Evolutionary conservation across 2,113 vertebrate genomes (phyloP), one percentile per base, ranked within the genome.

Genomic region (Otocyon megalotis): DNA sequence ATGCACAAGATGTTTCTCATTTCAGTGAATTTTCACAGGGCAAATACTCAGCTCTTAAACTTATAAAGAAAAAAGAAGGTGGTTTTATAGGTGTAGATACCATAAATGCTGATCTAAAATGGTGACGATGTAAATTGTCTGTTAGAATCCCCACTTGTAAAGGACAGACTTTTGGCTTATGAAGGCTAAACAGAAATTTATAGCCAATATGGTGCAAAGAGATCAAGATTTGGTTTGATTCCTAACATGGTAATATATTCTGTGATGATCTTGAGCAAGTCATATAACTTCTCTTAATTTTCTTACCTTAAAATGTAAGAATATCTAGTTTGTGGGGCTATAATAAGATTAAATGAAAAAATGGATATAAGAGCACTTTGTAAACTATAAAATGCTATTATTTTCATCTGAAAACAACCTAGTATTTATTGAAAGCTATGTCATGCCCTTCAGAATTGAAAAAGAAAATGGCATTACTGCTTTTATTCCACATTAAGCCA

Each of bases 271-370:
- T 4, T 72, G 11, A 94, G 35, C 12, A 71, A 93, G 5, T 35
- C 30, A 71, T 20, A 95, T 84, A 58, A 88, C 67, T 92, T 89
- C 28, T 81, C 8, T 48, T 74, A 81, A 74, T 71, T 35, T 79
- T 88, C 53, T 93, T 32, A 86, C 43, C 48, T 63, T 80, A 87
- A 43, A 32, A 12, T 69, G 4, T 54, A 69, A 74, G 62, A 72
- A 43, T 50, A 79, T 24, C 69, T 56, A 84, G 30, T 90, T 82
- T 80, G 17, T 48, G 50, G 32, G n/a, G 15, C 8, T 86, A 2
- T 30, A n/a, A 8, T 54, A 71, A 83, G n/a, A 67, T n/a, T 88
- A 93, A 93, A 81, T 93, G 65, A 97, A 60, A 91, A 93, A 9
- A 24, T 43, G 5, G 8, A 69, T 60, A 43, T 63, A 48, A 92